Percentiles rank a stretch among this genome's conserved stretches.
These are phyloP conservation scores for Ciona savignyi DNA, from an alignment of 23 tunicate species.

Conservation along the genomic window DNA sequence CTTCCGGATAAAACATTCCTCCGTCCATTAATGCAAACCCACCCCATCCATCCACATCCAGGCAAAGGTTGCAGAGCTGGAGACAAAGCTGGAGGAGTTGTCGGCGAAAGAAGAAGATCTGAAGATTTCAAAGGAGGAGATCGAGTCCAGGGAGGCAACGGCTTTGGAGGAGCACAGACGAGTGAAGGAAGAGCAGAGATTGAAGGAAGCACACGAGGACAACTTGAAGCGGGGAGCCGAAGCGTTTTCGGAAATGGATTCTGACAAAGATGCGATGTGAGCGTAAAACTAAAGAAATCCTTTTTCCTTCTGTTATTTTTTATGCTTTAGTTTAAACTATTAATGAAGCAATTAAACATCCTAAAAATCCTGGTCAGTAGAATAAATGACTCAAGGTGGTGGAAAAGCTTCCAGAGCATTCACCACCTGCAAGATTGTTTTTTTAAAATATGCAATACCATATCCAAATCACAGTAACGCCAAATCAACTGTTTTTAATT, in stretches of 20 bases:
- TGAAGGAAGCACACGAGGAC: slow-evolving; percentile 35
- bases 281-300: not conserved
- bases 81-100: slow-evolving; percentile 13
- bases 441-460: too few relatives aligned
- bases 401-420: too few relatives aligned
- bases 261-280: slow-evolving; percentile 78
- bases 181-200: slow-evolving; percentile 26
- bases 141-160: slow-evolving; percentile 41
- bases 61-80: slow-evolving; percentile 26
- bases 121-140: slow-evolving; percentile 27
- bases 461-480: too few relatives aligned
- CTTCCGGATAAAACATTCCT: too few relatives aligned
- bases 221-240: slow-evolving; percentile 37
- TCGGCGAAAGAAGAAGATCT: slow-evolving; percentile 17
- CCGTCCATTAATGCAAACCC: too few relatives aligned
- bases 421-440: too few relatives aligned
- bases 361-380: too few relatives aligned
- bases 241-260: slow-evolving; percentile 80
- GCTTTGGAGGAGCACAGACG: slow-evolving; percentile 32
- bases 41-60: too few relatives aligned
- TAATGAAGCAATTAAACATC: too few relatives aligned
- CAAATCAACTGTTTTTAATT: too few relatives aligned
- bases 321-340: not conserved
- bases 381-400: too few relatives aligned
- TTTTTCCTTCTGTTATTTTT: not conserved